phyloP scores from a whole-genome alignment of 2,113 vertebrate species.

The Lates calcarifer region DNA sequence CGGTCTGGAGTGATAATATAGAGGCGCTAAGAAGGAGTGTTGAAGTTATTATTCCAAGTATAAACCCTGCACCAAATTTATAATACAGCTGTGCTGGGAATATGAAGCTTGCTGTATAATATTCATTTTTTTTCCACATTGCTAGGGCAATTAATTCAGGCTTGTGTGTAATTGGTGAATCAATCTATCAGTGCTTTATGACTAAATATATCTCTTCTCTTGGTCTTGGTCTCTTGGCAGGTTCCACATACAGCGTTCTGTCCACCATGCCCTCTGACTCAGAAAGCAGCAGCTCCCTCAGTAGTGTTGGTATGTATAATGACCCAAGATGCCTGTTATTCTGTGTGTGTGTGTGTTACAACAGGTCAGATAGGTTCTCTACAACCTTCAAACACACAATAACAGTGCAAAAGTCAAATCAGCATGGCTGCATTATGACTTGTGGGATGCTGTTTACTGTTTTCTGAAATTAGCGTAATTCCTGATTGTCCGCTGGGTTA shows the following conservation, averaged over 20 bases:
- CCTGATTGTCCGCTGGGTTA: background rate
- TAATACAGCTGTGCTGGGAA: constrained; percentile 44
- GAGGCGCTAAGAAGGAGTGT: constrained; percentile 46
- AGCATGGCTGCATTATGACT: background rate
- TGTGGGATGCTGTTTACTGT: background rate
- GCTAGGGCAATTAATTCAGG: constrained; percentile 32
- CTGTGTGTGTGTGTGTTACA: constrained; percentile 20
- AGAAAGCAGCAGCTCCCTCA: constrained; percentile 98
- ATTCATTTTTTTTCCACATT: constrained; percentile 28
- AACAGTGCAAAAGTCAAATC: background rate
- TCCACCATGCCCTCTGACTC: constrained; percentile 99
- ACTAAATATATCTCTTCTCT: constrained; percentile 33
- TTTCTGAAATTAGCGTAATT: background rate
- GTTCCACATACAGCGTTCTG: constrained; percentile 97
- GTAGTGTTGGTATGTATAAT: constrained; percentile 93
- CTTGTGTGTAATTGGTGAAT: constrained; percentile 33
- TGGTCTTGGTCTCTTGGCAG: constrained; percentile 77
- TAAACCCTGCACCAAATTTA: constrained; percentile 50
- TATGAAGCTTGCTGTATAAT: constrained; percentile 50
- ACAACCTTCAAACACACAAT: background rate
- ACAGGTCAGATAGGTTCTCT: background rate
- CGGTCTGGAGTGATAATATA: constrained; percentile 60
- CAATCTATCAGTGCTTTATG: constrained; percentile 15
- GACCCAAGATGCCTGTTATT: constrained; percentile 5
- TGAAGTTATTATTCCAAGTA: constrained; percentile 58